Evolutionary conservation across 2,113 vertebrate genomes (phyloP).

Genomic region (Choloepus hoffmanni): DNA sequence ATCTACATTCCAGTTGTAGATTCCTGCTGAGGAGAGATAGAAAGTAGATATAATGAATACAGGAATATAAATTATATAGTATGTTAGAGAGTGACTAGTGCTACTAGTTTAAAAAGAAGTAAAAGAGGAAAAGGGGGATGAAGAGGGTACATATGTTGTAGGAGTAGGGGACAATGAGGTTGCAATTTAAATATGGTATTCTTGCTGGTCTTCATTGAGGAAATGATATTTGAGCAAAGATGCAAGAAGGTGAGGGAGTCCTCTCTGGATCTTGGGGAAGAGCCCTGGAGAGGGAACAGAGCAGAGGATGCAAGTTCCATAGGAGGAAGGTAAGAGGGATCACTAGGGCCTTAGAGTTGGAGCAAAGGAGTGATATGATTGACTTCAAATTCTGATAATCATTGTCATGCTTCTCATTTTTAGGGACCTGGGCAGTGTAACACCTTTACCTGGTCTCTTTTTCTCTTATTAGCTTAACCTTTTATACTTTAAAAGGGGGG

Average conservation of each 20-base stretch:
- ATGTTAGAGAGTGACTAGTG: background rate
- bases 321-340: background rate
- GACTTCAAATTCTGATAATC: background rate
- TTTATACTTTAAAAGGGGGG: background rate
- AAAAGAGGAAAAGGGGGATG: background rate
- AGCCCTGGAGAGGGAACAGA: background rate
- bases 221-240: background rate
- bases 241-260: background rate
- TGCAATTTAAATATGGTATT: background rate
- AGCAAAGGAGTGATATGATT: background rate
- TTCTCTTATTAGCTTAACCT: constrained; percentile 2
- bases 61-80: background rate
- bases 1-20: background rate
- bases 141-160: background rate
- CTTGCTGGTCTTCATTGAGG: background rate
- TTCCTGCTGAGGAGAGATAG: background rate
- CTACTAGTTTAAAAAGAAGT: background rate
- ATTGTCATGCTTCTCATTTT: background rate
- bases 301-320: background rate
- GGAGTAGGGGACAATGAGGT: background rate
- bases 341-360: background rate
- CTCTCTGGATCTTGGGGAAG: background rate
- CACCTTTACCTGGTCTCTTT: background rate
- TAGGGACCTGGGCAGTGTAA: background rate
- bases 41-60: background rate